These are phyloP conservation scores for Phyllostomus hastatus DNA, from an alignment of 2,113 vertebrate species.

Conservation along the genomic window DNA sequence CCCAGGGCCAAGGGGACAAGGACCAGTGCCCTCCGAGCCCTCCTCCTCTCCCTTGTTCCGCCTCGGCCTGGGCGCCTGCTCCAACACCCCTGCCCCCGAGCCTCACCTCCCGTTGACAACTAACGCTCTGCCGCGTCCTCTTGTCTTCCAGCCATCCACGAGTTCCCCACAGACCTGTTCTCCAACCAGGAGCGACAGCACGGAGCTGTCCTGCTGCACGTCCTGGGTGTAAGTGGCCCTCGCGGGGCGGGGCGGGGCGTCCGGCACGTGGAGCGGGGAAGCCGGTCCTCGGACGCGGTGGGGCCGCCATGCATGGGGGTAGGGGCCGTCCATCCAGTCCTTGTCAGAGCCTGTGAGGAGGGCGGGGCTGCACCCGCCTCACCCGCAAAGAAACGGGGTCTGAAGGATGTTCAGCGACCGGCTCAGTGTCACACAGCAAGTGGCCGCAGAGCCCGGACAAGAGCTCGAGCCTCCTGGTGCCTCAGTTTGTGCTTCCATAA, in stretches of 20 bases:
- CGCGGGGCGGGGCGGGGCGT: neutral
- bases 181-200: constrained; percentile 88
- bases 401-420: neutral
- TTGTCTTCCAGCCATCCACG: constrained; percentile 90
- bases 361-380: neutral
- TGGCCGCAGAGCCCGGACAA: neutral
- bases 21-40: neutral
- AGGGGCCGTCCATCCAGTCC: too few species aligned
- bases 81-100: neutral
- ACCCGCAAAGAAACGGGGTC: neutral
- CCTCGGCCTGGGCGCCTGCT: neutral
- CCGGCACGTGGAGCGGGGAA: fast-evolving
- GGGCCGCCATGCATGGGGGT: too few species aligned
- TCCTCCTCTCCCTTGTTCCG: neutral
- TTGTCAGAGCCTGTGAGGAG: neutral
- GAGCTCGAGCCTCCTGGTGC: neutral
- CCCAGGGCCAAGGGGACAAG: neutral
- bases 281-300: neutral
- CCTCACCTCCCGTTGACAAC: neutral
- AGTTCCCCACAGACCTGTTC: constrained; percentile 96
- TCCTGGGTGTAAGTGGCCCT: constrained; percentile 88
- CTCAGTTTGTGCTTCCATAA: neutral
- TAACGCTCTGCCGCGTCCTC: neutral
- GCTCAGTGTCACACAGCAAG: neutral
- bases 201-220: constrained; percentile 93